Evolutionary conservation across 1,140 invertebrate species (phyloP), one percentile per base, ranked within the genome.

Genomic region (Macrobrachium rosenbergii): DNA sequence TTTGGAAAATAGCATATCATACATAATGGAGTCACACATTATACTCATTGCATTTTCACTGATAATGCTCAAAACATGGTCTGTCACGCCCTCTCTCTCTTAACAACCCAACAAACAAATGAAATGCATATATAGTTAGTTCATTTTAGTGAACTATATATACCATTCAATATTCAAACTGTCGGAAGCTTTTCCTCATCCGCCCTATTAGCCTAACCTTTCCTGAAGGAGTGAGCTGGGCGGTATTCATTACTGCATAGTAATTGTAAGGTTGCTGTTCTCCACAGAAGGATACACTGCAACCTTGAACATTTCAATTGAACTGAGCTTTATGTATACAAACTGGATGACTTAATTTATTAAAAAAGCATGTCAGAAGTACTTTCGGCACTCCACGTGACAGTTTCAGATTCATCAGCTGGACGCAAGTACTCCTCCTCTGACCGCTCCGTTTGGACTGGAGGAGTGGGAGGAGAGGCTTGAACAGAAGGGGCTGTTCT

Each of bases 341-440:
- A 52, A 28, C 21, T 59, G 43, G 23, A 52, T 64, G 72, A 63
- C 45, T 11, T 14, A 59, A 64, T 60, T 19, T 59, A n/a, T 93
- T 91, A 94, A 90, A 94, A 95, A 73, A 95, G 92, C 90, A 95
- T 92, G 91, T 95, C 94, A 7, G 94, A 93, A 58, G 94, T 94
- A 73, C 94, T 94, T 89, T 94, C 94, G 81, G 94, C 93, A 67
- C 94, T 93, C 93, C 94, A 95, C 2, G 94, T 93, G 59, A 93
- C 93, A 2, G 92, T 93, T 58, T 94, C 92, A 77, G 91, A 91
- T 58, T 93, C 92, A 79, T 94, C 93, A 60, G 94, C 93, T 7
- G 94, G 93, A 90, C 94, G 94, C 87, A 94, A 90, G 90, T 94
- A 94, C n/a, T 94, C 93, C 8, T 92, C 90, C 75, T 92, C 90